Evolutionary conservation across 2,113 vertebrate species (phyloP), one percentile per base, ranked within the genome.

Genomic region (Chaetodon auriga): DNA sequence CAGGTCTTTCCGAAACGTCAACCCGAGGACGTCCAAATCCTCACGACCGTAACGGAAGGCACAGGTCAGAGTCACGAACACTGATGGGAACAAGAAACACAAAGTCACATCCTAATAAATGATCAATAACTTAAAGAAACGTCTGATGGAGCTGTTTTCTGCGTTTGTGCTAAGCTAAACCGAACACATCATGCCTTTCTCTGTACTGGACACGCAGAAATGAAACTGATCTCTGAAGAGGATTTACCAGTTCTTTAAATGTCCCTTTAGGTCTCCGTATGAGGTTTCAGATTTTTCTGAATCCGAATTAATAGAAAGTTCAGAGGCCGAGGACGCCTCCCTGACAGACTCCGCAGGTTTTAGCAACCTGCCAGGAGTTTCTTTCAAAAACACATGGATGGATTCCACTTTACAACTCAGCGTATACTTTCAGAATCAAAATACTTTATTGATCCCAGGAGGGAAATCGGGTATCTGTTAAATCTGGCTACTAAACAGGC

Each of bases 11-110:
- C 97, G 93, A 57, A 99, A 99, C 0, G 98, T 99, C 93, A 99
- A 78, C 0, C 98, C 98, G 71, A 99, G 93, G 68, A 99, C 98
- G 1, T 99, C 98, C 93, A 99, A 85, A 84, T 99, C 98, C 92
- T 99, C 98, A 0, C 98, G 97, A 41, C 98, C 98, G 0, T 99
- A 99, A 43, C 98, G 98, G 92, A 99, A 99, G 4, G 98, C 98
- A 61, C 98, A 99, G 14, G 97, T 99, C 95, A 99, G 69, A 0
- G 97, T 98, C 82, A 99, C 97, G 0, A 98, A 99, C 23, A 99
- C 98, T 99, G 88, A 62, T 1, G 45, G n/a, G 19, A 8, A 66
- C 6, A 54, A 45, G 48, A 65, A 80, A 53, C 10, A 71, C 23
- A 46, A 1, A 5, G 16, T 23, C 21, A 65, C 8, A 23, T n/a